phyloP scores from a whole-genome alignment of 2,797 vertebrate species.

The Microctenopoma stevenorrisi region DNA sequence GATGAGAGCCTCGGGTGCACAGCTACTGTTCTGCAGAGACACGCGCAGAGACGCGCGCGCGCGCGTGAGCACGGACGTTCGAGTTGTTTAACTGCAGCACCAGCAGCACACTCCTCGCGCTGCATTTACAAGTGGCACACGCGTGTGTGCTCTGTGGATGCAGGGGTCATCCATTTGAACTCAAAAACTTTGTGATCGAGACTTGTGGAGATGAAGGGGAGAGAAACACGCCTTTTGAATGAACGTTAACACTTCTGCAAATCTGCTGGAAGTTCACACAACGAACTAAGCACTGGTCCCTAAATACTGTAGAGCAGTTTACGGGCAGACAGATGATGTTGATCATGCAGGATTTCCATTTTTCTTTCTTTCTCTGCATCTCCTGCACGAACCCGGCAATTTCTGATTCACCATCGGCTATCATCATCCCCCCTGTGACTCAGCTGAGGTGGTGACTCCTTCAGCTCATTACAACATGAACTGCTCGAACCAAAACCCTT shows the following conservation, averaged over 20 bases:
- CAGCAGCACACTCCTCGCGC: conserved; percentile 16
- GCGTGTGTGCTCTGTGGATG: conserved; percentile 18
- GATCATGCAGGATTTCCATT: conserved; percentile 33
- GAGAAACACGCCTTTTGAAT: background rate
- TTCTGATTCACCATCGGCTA: conserved; percentile 63
- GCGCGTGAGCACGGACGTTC: conserved; percentile 45
- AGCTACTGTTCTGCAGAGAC: conserved; percentile 78
- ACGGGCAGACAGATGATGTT: conserved; percentile 22
- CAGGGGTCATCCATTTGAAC: conserved; percentile 7
- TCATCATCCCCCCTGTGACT: conserved; percentile 68
- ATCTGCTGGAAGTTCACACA: background rate
- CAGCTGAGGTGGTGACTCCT: conserved; percentile 61
- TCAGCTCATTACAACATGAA: conserved; percentile 69
- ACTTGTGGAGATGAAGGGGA: background rate
- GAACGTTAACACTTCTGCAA: background rate
- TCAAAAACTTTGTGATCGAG: background rate
- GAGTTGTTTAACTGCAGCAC: conserved; percentile 50
- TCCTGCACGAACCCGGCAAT: conserved; percentile 42
- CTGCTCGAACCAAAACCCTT: conserved; percentile 63
- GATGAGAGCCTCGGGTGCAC: conserved; percentile 74
- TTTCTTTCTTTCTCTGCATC: conserved; percentile 25
- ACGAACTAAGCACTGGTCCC: conserved; percentile 6
- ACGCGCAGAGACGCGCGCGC: conserved; percentile 31
- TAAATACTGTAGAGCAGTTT: conserved; percentile 26
- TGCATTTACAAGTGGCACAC: conserved; percentile 36